Conservation (phyloP, 2,113 vertebrate genomes). For the Serilophus lunatus region DNA sequence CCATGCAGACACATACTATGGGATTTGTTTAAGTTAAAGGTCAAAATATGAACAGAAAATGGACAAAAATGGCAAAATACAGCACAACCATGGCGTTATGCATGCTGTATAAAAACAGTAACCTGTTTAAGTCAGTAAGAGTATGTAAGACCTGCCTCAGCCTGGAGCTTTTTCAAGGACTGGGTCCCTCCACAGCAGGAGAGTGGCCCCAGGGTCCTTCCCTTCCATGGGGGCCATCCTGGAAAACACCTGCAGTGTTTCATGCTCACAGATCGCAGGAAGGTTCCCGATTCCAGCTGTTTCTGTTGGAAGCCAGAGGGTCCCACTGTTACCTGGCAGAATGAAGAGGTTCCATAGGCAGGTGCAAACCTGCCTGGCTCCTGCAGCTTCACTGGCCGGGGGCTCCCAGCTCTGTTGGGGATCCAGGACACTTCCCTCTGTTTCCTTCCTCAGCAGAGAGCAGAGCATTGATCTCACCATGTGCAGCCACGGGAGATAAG, state of each 20-base stretch:
- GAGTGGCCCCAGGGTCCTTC: fast-evolving
- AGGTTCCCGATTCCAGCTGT: not conserved
- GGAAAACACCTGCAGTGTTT: not conserved
- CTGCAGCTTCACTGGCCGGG: fast-evolving
- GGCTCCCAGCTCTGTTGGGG: not conserved
- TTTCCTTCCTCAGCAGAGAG: not conserved
- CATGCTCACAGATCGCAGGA: fast-evolving
- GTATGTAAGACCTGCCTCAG: not conserved
- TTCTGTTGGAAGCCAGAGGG: not conserved
- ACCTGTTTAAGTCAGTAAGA: not conserved
- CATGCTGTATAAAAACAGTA: fast-evolving
- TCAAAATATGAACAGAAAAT: not conserved
- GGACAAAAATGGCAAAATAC: not conserved
- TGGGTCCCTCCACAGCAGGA: not conserved
- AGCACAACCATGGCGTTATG: not conserved
- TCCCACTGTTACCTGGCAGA: fast-evolving
- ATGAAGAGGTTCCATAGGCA: not conserved
- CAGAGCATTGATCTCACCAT: not conserved
- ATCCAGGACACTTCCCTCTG: not conserved
- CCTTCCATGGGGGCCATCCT: fast-evolving
- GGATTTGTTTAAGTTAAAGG: not conserved
- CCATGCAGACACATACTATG: not conserved
- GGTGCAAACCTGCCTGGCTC: not conserved
- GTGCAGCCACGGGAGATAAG: not conserved
- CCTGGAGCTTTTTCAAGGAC: not conserved